A percentile compares a stretch with the other conserved stretches of the same genome.
Evolutionary conservation across 2,113 vertebrate genomes (phyloP).

Genomic region (Petroica traversi): DNA sequence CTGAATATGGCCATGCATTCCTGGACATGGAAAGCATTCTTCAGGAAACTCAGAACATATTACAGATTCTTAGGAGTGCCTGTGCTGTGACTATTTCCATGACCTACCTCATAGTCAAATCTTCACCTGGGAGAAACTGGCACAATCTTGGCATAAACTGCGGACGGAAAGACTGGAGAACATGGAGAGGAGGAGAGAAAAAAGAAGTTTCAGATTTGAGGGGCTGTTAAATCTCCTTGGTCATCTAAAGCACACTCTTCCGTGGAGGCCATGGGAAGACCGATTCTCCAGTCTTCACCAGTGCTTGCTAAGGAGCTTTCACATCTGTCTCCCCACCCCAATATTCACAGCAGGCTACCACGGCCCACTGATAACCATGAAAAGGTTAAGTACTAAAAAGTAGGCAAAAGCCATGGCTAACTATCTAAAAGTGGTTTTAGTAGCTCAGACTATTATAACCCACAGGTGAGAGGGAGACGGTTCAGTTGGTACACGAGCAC

Average conservation of each 20-base stretch:
- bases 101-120: neutral
- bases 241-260: neutral
- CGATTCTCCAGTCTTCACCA: neutral
- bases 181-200: neutral
- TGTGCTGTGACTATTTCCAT: neutral
- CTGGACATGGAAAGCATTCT: neutral
- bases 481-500: rapidly evolving
- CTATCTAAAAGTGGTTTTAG: neutral
- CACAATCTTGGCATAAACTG: neutral
- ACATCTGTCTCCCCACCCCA: rapidly evolving
- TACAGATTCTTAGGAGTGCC: neutral
- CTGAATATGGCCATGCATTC: neutral
- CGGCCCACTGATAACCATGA: neutral
- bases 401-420: neutral
- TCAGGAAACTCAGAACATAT: neutral
- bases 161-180: neutral
- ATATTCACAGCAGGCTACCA: neutral
- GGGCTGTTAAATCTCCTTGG: neutral
- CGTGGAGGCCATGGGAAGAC: neutral
- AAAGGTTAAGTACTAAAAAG: neutral
- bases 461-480: neutral
- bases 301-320: neutral
- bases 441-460: neutral
- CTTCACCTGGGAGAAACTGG: neutral
- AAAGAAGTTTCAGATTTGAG: neutral